phyloP scores from a whole-genome alignment of 2,113 vertebrate genomes.

The Xyliphius kryptos region DNA sequence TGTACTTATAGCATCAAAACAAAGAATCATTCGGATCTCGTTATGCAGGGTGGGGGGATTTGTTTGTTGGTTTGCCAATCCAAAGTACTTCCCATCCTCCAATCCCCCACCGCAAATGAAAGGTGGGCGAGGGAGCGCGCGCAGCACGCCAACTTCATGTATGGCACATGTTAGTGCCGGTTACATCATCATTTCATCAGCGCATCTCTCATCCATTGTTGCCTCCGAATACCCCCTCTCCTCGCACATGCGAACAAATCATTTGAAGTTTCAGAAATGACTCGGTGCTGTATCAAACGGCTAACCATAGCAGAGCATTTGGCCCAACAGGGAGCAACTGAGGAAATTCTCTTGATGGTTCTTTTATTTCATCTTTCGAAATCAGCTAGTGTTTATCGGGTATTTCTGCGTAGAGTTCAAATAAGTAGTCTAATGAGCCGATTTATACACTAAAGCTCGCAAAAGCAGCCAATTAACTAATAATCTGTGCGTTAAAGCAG shows the following conservation, averaged over 20 bases:
- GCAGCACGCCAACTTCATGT: conserved; percentile 67
- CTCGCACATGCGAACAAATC: conserved; percentile 61
- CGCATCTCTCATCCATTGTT: conserved; percentile 64
- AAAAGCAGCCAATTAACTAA: conserved; percentile 29
- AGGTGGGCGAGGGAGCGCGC: conserved; percentile 47
- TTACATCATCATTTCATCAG: conserved; percentile 77
- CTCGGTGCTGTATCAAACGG: conserved; percentile 51
- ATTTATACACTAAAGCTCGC: conserved; percentile 22
- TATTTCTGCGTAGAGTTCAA: conserved; percentile 3
- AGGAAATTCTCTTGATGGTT: too few relatives aligned
- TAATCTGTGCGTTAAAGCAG: conserved; percentile 19
- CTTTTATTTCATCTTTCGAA: too few relatives aligned
- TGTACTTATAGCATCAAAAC: too few relatives aligned
- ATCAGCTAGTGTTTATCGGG: too few relatives aligned
- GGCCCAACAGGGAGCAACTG: conserved; percentile 1
- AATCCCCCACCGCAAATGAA: conserved; percentile 20
- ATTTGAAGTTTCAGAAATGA: conserved; percentile 46
- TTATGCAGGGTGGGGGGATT: conserved; percentile 15
- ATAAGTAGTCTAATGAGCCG: conserved; percentile 10
- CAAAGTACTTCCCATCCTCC: neutral
- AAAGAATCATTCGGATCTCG: neutral
- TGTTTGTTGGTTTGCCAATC: conserved; percentile 20
- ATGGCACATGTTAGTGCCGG: conserved; percentile 65
- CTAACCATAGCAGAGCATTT: conserved; percentile 25
- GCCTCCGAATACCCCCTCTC: conserved; percentile 59